Evolutionary conservation across 2,888 invertebrate genomes (phyloP).

Genomic region (Apodemia mormo): DNA sequence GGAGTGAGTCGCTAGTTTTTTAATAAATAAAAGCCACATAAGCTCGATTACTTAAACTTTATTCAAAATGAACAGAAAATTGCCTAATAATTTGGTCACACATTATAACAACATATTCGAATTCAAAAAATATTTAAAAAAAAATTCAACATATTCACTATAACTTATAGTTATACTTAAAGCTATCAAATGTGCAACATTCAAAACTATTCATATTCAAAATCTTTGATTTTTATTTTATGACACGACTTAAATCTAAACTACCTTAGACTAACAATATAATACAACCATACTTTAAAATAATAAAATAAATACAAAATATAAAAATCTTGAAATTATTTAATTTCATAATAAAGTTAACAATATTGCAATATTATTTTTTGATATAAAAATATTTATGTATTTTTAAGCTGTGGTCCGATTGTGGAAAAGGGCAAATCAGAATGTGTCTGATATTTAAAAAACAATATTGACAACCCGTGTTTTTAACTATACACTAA

Average conservation of each 20-base stretch:
- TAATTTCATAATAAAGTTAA: not conserved
- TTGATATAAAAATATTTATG: no score
- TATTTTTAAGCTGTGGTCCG: no score
- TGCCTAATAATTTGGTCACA: not conserved
- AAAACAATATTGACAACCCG: no score
- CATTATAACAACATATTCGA: constrained; percentile 1
- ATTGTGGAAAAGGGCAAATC: no score
- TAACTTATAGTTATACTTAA: not conserved
- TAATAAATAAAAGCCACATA: not conserved
- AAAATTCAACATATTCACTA: constrained; percentile 4
- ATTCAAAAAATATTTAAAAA: not conserved
- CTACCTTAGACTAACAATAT: not conserved
- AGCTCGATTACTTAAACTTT: not conserved
- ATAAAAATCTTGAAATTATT: not conserved
- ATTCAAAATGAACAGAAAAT: not conserved
- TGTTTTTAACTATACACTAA: no score
- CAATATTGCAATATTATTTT: no score
- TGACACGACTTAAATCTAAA: constrained; percentile 5
- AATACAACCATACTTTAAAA: not conserved
- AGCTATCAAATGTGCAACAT: constrained; percentile 17
- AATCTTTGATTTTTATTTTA: constrained; percentile 2
- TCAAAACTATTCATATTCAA: constrained; percentile 3
- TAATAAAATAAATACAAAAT: not conserved
- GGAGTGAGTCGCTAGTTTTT: no score
- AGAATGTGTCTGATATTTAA: no score